Base-by-base conservation (phyloP, 1,140 invertebrate species). In the Antheraea pernyi region DNA sequence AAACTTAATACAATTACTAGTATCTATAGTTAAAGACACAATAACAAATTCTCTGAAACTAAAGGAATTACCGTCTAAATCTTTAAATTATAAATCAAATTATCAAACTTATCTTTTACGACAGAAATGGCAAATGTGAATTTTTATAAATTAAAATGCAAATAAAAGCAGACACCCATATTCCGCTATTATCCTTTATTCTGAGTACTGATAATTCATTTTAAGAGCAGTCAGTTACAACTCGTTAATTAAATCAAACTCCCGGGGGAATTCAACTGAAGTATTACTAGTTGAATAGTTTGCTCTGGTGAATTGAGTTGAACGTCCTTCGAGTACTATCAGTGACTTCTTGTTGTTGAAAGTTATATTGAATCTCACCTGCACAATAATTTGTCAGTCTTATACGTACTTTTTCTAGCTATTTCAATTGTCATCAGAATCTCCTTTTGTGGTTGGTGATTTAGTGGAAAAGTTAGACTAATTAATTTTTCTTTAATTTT, bases 161-260 rank as follows among this genome's bases (percentile, higher is more conserved):
- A 53, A 53, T 53, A 53, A 53, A n/a, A 53, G 46, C 16, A 16
- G 46, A 53, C 16, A 16, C 16, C 46, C 46, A 16, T n/a, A n/a
- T 16, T n/a, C 46, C 11, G 10, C 46, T 11, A 53, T 53, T 53
- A 13, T 53, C 11, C 39, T 42, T 10, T 11, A 42, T n/a, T 53
- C 5, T 1, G 16, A 53, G 16, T 53, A 16, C 9, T 53, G 46
- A 53, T 53, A 53, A 53, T n/a, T 53, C 46, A 53, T 16, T 6
- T 13, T 60, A 60, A 19, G 59, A 19, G 59, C 16, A 22, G 59
- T 60, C 59, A 60, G 19, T 30, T 22, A 19, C 59, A 19, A 60
- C 8, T 30, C 59, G 59, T 2, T 60, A 60, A 60, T 30, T 60
- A 60, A 60, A 60, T 60, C 19, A 60, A 60, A 60, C 19, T 60